Evolutionary conservation across 2,888 invertebrate species (phyloP), one percentile per base, ranked within the genome.

Genomic region (Drosophila recens): DNA sequence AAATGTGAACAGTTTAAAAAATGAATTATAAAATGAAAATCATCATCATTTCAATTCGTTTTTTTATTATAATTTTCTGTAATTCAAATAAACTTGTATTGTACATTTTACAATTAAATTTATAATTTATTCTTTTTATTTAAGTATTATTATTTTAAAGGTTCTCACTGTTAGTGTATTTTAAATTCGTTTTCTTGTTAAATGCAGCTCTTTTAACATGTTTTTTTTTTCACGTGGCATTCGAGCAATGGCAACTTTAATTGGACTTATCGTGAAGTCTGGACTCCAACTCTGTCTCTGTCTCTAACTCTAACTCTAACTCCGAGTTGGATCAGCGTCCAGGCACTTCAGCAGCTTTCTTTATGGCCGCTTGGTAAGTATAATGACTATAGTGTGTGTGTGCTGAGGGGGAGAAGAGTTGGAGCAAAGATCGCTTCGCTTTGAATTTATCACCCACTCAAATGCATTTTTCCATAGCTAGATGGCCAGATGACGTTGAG

Each of bases 401-500:
- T 72, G 67, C 17, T 48, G 36, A 15, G 27, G 11, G 20, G 43
- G 33, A 20, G 10, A 45, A 48, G 40, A 49, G 27, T 20, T 58
- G 65, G 42, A 54, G 65, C 45, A 54, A 61, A 64, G 65, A 74
- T 67, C 69, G 72, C 61, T 59, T 75, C 71, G 80, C 65, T 78
- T 89, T 86, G 89, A 86, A 86, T 86, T 86, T 86, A 86, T 86
- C 86, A 86, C 86, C 86, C 86, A 90, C 86, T 86, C 90, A 86
- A 85, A 80, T 74, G 79, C 82, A 84, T 89, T 87, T 87, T 88
- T 83, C 79, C 87, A 83, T 87, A 87, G 38, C 87, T 53, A 30
- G 27, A 54, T 67, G 53, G 52, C 33, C 5, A 6, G 30, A 64
- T 36, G 43, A 49, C 59, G 48, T 58, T 34, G 75, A 59, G 63